Percentiles rank a stretch among this genome's conserved stretches.
These are phyloP conservation scores for Gavia stellata DNA, from an alignment of 2,113 vertebrate species.

Conservation along the genomic window DNA sequence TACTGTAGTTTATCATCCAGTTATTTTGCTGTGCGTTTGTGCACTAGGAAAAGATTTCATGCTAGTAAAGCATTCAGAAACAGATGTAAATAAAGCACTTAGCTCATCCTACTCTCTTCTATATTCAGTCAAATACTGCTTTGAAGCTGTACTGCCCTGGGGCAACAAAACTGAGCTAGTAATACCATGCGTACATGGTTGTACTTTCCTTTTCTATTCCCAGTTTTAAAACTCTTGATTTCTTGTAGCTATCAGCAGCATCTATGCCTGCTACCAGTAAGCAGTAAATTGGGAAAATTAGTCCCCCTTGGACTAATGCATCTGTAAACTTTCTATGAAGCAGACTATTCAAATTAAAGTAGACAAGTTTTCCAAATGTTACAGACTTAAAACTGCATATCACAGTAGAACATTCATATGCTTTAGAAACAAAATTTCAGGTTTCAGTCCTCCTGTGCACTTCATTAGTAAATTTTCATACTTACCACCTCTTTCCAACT, in stretches of 20 bases:
- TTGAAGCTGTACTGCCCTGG: background rate
- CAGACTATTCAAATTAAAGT: background rate
- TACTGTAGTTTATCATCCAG: background rate
- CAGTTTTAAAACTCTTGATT: background rate
- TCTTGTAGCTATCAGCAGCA: background rate
- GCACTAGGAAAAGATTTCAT: no score
- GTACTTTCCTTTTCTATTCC: background rate
- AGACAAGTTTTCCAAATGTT: background rate
- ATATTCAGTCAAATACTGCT: background rate
- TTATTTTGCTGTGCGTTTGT: no score
- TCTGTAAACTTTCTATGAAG: background rate
- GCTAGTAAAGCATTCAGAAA: background rate
- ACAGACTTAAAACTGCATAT: background rate
- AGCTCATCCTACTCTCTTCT: background rate
- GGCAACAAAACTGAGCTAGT: background rate
- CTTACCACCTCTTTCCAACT: constrained; percentile 87
- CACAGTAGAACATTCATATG: background rate
- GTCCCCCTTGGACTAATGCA: background rate
- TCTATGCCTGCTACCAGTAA: background rate
- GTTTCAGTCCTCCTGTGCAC: background rate
- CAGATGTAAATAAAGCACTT: background rate
- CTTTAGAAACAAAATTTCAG: background rate
- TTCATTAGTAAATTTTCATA: constrained; percentile 14
- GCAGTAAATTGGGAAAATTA: background rate
- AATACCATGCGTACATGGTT: rapidly evolving